Base-by-base conservation (phyloP, 2,888 invertebrate species). In the Cremastinae sp. region DNA sequence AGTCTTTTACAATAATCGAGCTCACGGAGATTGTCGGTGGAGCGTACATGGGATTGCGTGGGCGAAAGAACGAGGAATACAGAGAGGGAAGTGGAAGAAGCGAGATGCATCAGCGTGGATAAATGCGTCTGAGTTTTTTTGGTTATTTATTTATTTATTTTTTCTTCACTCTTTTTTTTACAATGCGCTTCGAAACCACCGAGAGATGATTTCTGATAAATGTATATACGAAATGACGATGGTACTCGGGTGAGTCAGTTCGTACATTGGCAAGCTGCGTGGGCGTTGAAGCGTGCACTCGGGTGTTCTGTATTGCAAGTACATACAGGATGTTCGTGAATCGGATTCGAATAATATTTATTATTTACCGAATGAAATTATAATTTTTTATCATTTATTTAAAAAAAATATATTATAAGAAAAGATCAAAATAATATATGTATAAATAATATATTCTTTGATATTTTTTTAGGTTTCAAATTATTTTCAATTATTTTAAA, bases 141-240 rank as follows among this genome's bases (percentile, higher is more conserved):
- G n/a, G n/a, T n/a, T n/a, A n/a, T n/a, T n/a, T n/a, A n/a, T n/a
- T n/a, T n/a, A n/a, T n/a, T n/a, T n/a, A n/a, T n/a, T n/a, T n/a
- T n/a, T n/a, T n/a, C n/a, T n/a, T n/a, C n/a, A n/a, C n/a, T n/a
- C n/a, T n/a, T n/a, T n/a, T n/a, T n/a, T n/a, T 58, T 68, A 71
- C 64, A 72, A 68, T 56, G 64, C 68, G 68, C 76, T 69, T 41
- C 28, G 39, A 76, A 68, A n/a, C n/a, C n/a, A n/a, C n/a, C 68
- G 45, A 76, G 62, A 64, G 65, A 74, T 74, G 68, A 35, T 58
- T 37, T 66, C 66, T 35, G 74, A 74, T 76, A 76, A 64, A 76
- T 69, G 68, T 41, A 20, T n/a, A n/a, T n/a, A n/a, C n/a, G n/a
- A 53, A 37, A 51, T 16, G 69, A 70, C 45, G 58, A 28, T n/a